Base-by-base conservation (phyloP, 2,888 invertebrate species). In the Cephalotes varians region DNA sequence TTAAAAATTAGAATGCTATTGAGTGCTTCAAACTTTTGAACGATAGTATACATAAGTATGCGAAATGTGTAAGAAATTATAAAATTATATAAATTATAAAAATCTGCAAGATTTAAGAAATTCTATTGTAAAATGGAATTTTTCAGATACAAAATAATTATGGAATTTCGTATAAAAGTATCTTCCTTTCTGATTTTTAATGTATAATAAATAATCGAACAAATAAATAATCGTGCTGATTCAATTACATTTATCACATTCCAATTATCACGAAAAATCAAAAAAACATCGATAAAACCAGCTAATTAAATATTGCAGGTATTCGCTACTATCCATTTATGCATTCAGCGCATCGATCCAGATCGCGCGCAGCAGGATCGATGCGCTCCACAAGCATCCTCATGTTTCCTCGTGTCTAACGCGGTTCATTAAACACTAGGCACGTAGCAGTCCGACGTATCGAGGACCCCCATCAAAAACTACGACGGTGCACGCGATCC, bases 381-480 rank as follows among this genome's bases (percentile, higher is more conserved):
- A 64, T 51, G 54, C 28, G 2, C 49, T 34, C 9, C 9, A 51
- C 21, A 15, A 28, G 31, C 67, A 56, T 67, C 77, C 67, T 44
- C 65, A 37, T 31, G 56, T 73, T 47, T 25, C 40, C 31, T 47
- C 73, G 31, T 72, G n/a, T 28, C 28, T n/a, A 37, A 28, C 37
- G 37, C 67, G 67, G 12, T 65, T 69, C 54, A 77, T 77, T 69
- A 77, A 69, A 56, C 77, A 37, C 69, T 56, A 56, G 56, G 47
- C 77, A 77, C 77, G 77, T 69, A 69, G 34, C 69, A n/a, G 18
- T 40, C 56, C 56, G 44, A 56, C 67, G 40, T 77, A 77, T 77
- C 77, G 69, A 21, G 69, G 40, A 77, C 34, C 69, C 21, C 6
- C 69, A 69, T 77, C 77, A 44, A 69, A 65, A 77, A 21, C 21